These are phyloP conservation scores for Agrypnus murinus DNA, from an alignment of 2,888 invertebrate genomes.

Conservation along the genomic window DNA sequence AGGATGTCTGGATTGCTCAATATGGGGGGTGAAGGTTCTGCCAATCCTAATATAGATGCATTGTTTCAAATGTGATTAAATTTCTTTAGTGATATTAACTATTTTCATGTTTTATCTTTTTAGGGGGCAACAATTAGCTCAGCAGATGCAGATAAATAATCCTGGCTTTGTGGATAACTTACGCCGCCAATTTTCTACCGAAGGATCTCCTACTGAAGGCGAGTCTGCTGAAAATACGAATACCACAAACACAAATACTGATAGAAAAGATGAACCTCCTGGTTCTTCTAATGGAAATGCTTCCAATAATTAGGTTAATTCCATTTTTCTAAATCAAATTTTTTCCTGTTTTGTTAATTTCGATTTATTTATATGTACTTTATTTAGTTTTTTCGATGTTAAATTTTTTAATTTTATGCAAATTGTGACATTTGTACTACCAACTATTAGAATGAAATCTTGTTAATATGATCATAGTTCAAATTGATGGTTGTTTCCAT, in stretches of 20 bases:
- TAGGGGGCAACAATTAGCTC: slow-evolving; percentile 85
- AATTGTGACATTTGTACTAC: slow-evolving; percentile 2
- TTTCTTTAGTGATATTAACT: not conserved
- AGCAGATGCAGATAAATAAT: slow-evolving; percentile 87
- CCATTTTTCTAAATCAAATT: not conserved
- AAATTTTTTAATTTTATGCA: not conserved
- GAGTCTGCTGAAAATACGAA: not conserved
- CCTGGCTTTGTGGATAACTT: slow-evolving; percentile 89
- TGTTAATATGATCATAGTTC: too few species aligned
- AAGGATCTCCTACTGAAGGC: not conserved
- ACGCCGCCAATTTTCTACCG: slow-evolving; percentile 68
- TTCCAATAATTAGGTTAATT: not conserved
- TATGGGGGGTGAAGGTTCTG: slow-evolving; percentile 61
- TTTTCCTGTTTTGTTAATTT: not conserved
- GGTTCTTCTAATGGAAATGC: slow-evolving; percentile 2
- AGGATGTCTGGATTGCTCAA: slow-evolving; percentile 68
- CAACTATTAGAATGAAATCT: not conserved
- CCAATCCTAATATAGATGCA: slow-evolving; percentile 63
- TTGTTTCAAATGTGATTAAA: slow-evolving; percentile 64
- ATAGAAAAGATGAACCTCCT: slow-evolving; percentile 2
- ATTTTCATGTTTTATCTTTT: slow-evolving; percentile 46
- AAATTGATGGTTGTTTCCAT: too few species aligned
- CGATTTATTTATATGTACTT: slow-evolving; percentile 3
- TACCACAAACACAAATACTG: not conserved
- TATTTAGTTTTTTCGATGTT: slow-evolving; percentile 6